Conservation (phyloP, 2,113 vertebrate genomes). For the Lampris incognitus region DNA sequence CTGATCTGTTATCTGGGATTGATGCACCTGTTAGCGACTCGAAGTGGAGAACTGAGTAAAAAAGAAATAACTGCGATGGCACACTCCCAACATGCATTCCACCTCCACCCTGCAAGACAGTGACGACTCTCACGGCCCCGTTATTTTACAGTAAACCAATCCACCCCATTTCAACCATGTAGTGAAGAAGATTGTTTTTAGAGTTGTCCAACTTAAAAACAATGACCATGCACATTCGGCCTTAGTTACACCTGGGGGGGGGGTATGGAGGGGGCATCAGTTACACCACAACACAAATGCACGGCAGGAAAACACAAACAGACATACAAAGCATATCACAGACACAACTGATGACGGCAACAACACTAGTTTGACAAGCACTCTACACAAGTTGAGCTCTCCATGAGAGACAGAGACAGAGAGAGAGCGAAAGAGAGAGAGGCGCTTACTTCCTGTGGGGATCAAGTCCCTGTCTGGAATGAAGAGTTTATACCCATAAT, state of each 20-base stretch:
- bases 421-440: no score
- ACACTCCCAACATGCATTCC: no score
- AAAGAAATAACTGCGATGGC: no score
- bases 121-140: no score
- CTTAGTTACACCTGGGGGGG: slow-evolving; percentile 24
- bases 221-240: slow-evolving; percentile 19
- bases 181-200: slow-evolving; percentile 44
- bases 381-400: slow-evolving; percentile 65
- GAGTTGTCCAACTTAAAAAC: slow-evolving; percentile 16
- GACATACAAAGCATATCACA: slow-evolving; percentile 58
- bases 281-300: slow-evolving; percentile 57
- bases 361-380: slow-evolving; percentile 66
- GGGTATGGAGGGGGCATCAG: not conserved
- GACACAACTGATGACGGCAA: slow-evolving; percentile 49
- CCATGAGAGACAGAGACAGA: slow-evolving; percentile 59
- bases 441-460: slow-evolving; percentile 97
- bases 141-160: slow-evolving; percentile 1
- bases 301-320: slow-evolving; percentile 37
- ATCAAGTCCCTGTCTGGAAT: slow-evolving; percentile 99
- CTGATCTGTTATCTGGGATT: no score
- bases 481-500: slow-evolving; percentile 99
- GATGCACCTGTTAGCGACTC: no score
- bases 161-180: slow-evolving; percentile 23
- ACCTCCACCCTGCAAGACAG: no score
- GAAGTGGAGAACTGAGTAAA: no score